Conservation (phyloP, 2,113 vertebrate species). For the Scalopus aquaticus region DNA sequence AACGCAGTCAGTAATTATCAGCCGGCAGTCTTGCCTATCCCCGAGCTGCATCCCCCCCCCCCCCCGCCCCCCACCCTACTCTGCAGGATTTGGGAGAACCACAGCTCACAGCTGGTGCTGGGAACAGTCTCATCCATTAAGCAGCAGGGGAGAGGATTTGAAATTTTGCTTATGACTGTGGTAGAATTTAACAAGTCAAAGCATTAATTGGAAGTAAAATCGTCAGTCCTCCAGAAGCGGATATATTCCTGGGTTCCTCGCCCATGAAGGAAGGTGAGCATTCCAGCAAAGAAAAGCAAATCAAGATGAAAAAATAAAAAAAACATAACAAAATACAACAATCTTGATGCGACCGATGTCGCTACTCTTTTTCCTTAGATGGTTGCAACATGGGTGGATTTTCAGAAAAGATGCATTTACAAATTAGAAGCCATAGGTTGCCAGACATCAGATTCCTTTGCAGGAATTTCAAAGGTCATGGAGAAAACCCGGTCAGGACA, state of each 20-base stretch:
- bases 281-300: background rate
- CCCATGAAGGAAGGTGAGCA: background rate
- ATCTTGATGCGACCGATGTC: background rate
- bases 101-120: slow-evolving; percentile 52
- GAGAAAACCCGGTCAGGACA: slow-evolving; percentile 73
- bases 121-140: slow-evolving; percentile 54
- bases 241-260: background rate
- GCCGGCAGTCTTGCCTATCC: background rate
- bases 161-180: slow-evolving; percentile 60
- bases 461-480: slow-evolving; percentile 74
- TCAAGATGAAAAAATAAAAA: background rate
- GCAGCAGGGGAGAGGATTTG: slow-evolving; percentile 37
- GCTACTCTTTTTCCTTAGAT: slow-evolving; percentile 37
- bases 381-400: slow-evolving; percentile 40
- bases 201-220: slow-evolving; percentile 71
- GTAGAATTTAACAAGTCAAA: slow-evolving; percentile 63
- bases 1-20: background rate
- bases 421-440: slow-evolving; percentile 55
- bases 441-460: slow-evolving; percentile 60
- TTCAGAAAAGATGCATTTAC: background rate
- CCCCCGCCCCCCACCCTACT: background rate
- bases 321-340: background rate
- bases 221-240: background rate
- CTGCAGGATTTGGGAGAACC: slow-evolving; percentile 59
- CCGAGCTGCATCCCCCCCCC: background rate